phyloP scores from a whole-genome alignment of 2,797 vertebrate species.

The Xenentodon cancila region DNA sequence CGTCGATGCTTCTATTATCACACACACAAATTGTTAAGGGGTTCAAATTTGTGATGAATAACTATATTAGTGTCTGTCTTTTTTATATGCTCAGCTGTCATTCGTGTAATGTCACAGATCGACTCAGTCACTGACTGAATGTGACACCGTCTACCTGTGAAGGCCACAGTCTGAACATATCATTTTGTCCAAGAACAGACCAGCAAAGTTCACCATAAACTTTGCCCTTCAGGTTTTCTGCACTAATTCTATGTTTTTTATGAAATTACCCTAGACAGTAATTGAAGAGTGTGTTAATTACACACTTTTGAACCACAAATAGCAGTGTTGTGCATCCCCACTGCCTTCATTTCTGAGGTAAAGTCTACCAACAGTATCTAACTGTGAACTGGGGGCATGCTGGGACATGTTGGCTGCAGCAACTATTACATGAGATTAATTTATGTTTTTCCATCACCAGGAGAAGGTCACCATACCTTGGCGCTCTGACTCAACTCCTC shows the following conservation, averaged over 20 bases:
- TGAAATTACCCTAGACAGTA: constrained; percentile 14
- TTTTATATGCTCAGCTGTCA: constrained; percentile 10
- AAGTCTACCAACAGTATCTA: constrained; percentile 40
- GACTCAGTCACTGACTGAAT: constrained; percentile 11
- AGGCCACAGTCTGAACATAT: neutral
- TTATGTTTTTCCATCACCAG: constrained; percentile 37
- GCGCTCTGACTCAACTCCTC: constrained; percentile 48
- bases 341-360: constrained; percentile 18
- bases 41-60: constrained; percentile 27
- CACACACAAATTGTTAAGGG: constrained; percentile 4
- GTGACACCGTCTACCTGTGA: constrained; percentile 22
- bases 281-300: constrained; percentile 46
- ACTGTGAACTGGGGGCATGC: constrained; percentile 48
- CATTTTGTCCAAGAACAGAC: neutral
- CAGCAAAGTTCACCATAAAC: neutral
- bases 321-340: constrained; percentile 6
- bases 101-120: constrained; percentile 5
- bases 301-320: constrained; percentile 45
- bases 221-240: constrained; percentile 2
- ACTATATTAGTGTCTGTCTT: constrained; percentile 14
- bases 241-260: constrained; percentile 30
- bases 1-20: neutral
- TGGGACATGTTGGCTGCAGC: constrained; percentile 34
- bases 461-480: constrained; percentile 39
- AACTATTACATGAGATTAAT: constrained; percentile 38